phyloP scores from a whole-genome alignment of 2,797 vertebrate genomes.

The Nyctibius grandis region DNA sequence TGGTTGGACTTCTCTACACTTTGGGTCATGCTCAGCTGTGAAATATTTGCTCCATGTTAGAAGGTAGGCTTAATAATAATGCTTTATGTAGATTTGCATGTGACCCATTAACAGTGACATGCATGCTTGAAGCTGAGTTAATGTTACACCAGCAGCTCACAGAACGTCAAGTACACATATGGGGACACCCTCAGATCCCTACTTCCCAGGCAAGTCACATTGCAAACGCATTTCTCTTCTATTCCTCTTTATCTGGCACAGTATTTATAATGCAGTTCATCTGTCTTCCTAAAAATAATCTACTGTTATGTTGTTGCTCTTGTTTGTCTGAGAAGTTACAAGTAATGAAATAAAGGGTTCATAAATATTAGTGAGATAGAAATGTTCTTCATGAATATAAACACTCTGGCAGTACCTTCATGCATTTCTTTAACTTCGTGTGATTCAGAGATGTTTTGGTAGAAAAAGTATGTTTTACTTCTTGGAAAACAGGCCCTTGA shows the following conservation, averaged over 20 bases:
- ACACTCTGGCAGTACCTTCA: not conserved
- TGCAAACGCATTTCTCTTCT: not conserved
- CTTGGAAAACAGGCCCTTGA: not conserved
- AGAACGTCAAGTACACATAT: not conserved
- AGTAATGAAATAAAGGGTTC: not conserved
- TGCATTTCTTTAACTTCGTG: not conserved
- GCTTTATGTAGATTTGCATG: not conserved
- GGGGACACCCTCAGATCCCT: not conserved
- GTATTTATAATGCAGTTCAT: not conserved
- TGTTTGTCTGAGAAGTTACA: not conserved
- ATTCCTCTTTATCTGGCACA: accelerated
- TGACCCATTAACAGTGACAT: accelerated
- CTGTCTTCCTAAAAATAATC: not conserved
- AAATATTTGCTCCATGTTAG: not conserved
- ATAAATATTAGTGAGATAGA: not conserved
- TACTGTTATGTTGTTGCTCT: not conserved
- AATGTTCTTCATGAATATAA: not conserved
- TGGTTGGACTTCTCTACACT: not conserved
- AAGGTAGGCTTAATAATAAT: not conserved
- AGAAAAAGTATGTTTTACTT: not conserved
- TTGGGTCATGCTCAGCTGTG: not conserved
- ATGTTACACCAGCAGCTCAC: not conserved
- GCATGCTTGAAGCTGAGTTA: not conserved
- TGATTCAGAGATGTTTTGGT: not conserved
- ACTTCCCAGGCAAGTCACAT: not conserved